Percentiles rank a stretch among this genome's conserved stretches.
phyloP scores from a whole-genome alignment of 2,888 invertebrate species.

The Ferdinandea cuprea region DNA sequence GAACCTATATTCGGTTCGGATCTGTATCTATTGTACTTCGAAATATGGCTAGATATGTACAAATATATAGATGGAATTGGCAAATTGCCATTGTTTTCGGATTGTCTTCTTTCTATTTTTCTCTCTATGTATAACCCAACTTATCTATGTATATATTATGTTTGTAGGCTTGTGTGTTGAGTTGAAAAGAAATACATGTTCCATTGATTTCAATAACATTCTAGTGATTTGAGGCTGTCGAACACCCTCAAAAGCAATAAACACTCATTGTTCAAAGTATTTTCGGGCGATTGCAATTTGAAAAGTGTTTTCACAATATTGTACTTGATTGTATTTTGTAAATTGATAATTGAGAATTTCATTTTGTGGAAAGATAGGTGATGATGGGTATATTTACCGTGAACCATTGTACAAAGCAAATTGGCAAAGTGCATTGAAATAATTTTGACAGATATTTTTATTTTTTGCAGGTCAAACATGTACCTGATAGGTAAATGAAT shows the following conservation, averaged over 20 bases:
- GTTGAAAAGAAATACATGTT: conserved; percentile 28
- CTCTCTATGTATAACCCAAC: conserved; percentile 2
- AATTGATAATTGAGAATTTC: conserved; percentile 70
- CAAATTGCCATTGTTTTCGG: conserved; percentile 73
- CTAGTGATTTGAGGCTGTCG: conserved; percentile 67
- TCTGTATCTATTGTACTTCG: conserved; percentile 57
- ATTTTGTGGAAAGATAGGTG: conserved; percentile 57
- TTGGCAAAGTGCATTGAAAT: conserved; percentile 37
- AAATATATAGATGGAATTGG: conserved; percentile 66
- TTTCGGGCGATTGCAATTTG: conserved; percentile 63
- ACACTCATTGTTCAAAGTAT: conserved; percentile 61
- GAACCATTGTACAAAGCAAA: conserved; percentile 58
- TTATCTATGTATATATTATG: neutral
- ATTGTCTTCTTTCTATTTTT: conserved; percentile 59
- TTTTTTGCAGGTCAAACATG: neutral
- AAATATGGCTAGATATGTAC: conserved; percentile 65
- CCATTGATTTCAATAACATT: conserved; percentile 32
- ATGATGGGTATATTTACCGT: conserved; percentile 74
- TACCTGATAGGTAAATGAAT: neutral
- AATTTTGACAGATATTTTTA: neutral
- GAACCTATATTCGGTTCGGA: conserved; percentile 51
- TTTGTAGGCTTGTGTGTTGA: neutral
- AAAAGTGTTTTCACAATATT: conserved; percentile 74
- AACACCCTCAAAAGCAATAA: conserved; percentile 70
- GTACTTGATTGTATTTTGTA: conserved; percentile 57